Evolutionary conservation across 2,113 vertebrate species (phyloP), one percentile per base, ranked within the genome.

Genomic region (Himantopus leucocephalus): DNA sequence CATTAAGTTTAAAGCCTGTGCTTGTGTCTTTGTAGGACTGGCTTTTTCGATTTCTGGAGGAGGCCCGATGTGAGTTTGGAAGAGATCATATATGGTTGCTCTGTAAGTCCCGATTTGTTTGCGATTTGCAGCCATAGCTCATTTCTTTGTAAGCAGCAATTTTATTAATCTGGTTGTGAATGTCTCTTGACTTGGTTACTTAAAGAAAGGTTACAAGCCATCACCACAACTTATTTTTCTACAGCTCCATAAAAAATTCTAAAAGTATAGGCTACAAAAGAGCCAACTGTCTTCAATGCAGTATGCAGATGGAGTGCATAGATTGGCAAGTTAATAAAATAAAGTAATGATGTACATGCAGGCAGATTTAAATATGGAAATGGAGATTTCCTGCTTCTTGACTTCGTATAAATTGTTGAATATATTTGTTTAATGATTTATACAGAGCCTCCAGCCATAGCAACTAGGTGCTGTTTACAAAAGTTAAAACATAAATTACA

Each of bases 161-260:
- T 84, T 86, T 92, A 45, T 92, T 72, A 53, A 41, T 64, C 24
- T 96, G 79, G 43, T 93, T 18, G 21, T 45, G 56, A 56, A 77
- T 35, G n/a, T 84, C n/a, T 96, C 72, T 95, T 96, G 86, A 87
- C 75, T 95, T 89, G 79, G 67, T 93, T 97, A 82, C 93, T 96
- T 95, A 85, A 95, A 95, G 73, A 96, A 97, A 88, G 21, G 66
- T 95, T 97, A 67, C 53, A 97, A 76, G 12, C 78, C 50, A 52
- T 93, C 50, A 64, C 11, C 89, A 41, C 60, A 92, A 95, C 91
- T 94, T 95, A 92, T 94, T 94, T 95, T 96, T 89, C 56, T 96
- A 58, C 35, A 60, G 60, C 72, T 90, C 56, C 59, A 72, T 83
- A 76, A 47, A 85, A 90, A 96, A 83, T 94, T 92, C 75, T 93